Conservation (phyloP, 2,797 vertebrate species). For the Xenopus petersii region DNA sequence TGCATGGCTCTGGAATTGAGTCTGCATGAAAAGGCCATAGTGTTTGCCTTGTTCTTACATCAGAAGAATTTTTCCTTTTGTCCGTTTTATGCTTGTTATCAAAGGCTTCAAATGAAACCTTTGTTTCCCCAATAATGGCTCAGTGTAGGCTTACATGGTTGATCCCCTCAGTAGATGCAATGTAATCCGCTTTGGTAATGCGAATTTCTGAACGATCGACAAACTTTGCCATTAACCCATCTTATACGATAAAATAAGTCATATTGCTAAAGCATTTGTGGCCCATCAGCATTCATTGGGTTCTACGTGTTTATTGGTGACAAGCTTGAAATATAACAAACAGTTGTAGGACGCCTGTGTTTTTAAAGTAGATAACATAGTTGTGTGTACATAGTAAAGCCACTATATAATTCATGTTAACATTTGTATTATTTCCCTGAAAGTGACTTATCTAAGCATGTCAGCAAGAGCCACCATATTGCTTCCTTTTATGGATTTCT, state of each 20-base stretch:
- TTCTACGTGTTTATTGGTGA: too few relatives aligned
- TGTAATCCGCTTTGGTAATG: conserved; percentile 84
- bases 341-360: too few relatives aligned
- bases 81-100: conserved; percentile 80
- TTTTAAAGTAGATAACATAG: too few relatives aligned
- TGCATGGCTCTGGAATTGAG: conserved; percentile 63
- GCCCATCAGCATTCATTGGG: conserved; percentile 17
- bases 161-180: conserved; percentile 79
- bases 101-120: conserved; percentile 83
- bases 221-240: conserved; percentile 75
- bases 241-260: conserved; percentile 68
- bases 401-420: too few relatives aligned
- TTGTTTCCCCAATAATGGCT: conserved; percentile 81
- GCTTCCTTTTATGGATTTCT: too few relatives aligned
- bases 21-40: conserved; percentile 73
- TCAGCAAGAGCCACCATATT: too few relatives aligned
- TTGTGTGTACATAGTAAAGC: too few relatives aligned
- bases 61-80: conserved; percentile 82
- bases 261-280: conserved; percentile 61
- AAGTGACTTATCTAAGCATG: too few relatives aligned
- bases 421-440: too few relatives aligned
- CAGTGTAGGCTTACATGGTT: conserved; percentile 80
- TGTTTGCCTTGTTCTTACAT: conserved; percentile 77
- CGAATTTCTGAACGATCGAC: conserved; percentile 79
- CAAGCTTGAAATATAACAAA: too few relatives aligned